Conservation (phyloP, 2,113 vertebrate species). For the Cyanoramphus novaezelandiae region DNA sequence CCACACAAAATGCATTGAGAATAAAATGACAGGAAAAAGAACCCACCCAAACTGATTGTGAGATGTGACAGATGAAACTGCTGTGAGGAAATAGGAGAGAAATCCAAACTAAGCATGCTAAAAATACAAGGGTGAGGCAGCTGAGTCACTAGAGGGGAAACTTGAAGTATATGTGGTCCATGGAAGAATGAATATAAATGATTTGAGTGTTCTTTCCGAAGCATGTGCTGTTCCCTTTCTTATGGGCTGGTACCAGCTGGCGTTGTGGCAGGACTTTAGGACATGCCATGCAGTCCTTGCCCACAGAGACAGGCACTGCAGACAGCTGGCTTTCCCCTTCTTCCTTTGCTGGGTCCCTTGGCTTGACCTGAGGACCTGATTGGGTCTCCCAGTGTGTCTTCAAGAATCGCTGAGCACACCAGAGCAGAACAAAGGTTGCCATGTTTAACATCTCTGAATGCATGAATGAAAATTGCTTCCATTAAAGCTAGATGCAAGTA, state of each 20-base stretch:
- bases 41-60: not conserved
- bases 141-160: not conserved
- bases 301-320: not conserved
- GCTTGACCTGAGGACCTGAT: not conserved
- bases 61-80: not conserved
- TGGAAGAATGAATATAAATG: not conserved
- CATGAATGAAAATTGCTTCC: not conserved
- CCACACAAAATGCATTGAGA: not conserved
- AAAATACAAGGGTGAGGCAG: not conserved
- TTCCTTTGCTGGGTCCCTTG: not conserved
- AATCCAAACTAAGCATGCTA: not conserved
- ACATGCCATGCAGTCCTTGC: not conserved
- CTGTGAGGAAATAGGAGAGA: not conserved
- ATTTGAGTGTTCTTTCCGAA: not conserved
- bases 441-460: fast-evolving
- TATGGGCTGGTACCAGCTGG: not conserved
- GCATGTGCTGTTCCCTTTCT: not conserved
- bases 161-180: not conserved
- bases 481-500: not conserved
- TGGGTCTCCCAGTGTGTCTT: not conserved
- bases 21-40: not conserved
- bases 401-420: not conserved
- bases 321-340: not conserved
- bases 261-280: not conserved
- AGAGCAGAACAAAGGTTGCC: not conserved